Base-by-base conservation (phyloP, 2,113 vertebrate species). In the Dolichotis patagonum region DNA sequence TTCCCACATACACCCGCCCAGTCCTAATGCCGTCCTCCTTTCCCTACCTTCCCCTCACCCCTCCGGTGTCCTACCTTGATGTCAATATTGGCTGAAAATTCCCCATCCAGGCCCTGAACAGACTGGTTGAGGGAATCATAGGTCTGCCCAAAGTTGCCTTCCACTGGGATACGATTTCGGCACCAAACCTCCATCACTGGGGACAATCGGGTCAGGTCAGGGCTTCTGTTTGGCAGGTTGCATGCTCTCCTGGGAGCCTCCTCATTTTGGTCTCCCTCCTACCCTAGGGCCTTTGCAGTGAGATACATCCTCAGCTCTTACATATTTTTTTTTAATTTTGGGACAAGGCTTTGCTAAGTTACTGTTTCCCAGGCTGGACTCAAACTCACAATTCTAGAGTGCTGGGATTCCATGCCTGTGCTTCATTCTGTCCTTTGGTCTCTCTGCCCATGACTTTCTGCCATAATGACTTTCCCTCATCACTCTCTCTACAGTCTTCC, bases 101-200 rank as follows among this genome's bases (percentile, higher is more conserved):
- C 98, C 82, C 97, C 92, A 14, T 97, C 88, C 62, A 99, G 98
- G 9, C 81, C 97, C 2, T 90, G 83, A 9, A 99, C 92, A 0
- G 99, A 99, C 2, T 0, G 0, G 81, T 99, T 99, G 12, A 99
- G 96, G 14, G 96, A 97, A 94, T 99, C 99, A 0, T 99, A 99
- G 32, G 98, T 98, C 60, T 98, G 97, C 24, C 99, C 99, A 0
- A 99, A 99, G 98, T 99, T 99, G n/a, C 99, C 98, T n/a, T 99
- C 99, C 85, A 99, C 98, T 0, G 99, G 99, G 92, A 99, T 97
- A 19, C 97, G 98, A 0, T 98, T 94, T 1, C 20, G 26, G 88
- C 99, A 99, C 99, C 99, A 99, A 0, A 54, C 5, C 0, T 93
- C 98, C 98, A 99, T 98, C 19, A 98, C 99, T 99, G 98, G 1